Evolutionary conservation across 2,113 vertebrate genomes (phyloP).

Genomic region (Bufo bufo): DNA sequence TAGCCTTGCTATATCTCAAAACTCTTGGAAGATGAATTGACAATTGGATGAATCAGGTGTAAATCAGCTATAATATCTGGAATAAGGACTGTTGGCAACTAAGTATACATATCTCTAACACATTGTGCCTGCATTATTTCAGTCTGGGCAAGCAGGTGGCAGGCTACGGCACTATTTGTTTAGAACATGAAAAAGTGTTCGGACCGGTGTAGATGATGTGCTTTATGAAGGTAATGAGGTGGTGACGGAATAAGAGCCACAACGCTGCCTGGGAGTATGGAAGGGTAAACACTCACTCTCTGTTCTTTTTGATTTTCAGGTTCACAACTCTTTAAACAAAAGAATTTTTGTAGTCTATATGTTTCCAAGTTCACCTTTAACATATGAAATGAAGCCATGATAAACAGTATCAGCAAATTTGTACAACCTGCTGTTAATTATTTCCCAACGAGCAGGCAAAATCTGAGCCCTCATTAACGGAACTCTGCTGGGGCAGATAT

Average conservation of each 20-base stretch:
- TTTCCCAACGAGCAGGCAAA: slow-evolving; percentile 8
- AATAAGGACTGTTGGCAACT: neutral
- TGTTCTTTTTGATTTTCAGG: slow-evolving; percentile 22
- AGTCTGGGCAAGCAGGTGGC: slow-evolving; percentile 17
- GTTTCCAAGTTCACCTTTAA: slow-evolving; percentile 3
- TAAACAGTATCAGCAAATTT: slow-evolving; percentile 7
- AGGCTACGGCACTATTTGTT: neutral
- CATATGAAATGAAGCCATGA: slow-evolving; percentile 1
- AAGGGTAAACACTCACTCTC: slow-evolving; percentile 6
- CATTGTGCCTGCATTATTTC: neutral
- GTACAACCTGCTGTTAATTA: slow-evolving; percentile 1
- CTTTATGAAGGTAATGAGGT: slow-evolving; percentile 41
- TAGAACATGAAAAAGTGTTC: slow-evolving; percentile 25
- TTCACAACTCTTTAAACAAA: slow-evolving; percentile 3
- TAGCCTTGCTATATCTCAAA: no score
- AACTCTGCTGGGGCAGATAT: neutral
- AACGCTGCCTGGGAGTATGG: neutral
- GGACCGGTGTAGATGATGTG: slow-evolving; percentile 15
- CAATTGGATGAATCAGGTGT: no score
- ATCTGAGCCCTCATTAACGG: neutral
- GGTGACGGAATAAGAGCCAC: slow-evolving; percentile 32
- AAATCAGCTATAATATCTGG: no score
- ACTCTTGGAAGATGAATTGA: no score
- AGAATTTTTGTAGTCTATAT: neutral
- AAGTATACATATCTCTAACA: neutral